These are phyloP conservation scores for Centruroides sculpturatus DNA, from an alignment of 1,140 invertebrate genomes.

Conservation along the genomic window DNA sequence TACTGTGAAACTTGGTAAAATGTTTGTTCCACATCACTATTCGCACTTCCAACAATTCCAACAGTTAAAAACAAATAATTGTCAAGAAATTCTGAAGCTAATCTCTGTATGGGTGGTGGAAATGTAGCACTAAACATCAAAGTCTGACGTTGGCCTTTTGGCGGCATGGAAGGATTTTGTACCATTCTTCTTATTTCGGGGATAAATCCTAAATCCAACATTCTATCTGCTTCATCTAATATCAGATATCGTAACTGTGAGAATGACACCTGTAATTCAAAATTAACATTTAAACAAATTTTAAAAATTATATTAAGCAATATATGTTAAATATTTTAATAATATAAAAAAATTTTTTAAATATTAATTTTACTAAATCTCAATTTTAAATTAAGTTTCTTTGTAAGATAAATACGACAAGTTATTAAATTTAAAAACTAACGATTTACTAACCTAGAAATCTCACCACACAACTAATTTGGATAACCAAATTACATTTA, in stretches of 20 bases:
- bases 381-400: no score
- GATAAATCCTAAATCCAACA: constrained; percentile 42
- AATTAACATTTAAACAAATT: neutral
- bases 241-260: constrained; percentile 28
- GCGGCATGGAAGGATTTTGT: constrained; percentile 45
- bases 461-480: no score
- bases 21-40: constrained; percentile 70
- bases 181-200: constrained; percentile 30
- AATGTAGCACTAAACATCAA: constrained; percentile 40
- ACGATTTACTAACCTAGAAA: no score
- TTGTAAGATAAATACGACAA: no score
- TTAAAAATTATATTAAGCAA: neutral
- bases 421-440: no score
- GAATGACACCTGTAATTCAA: constrained; percentile 32
- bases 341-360: no score
- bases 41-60: constrained; percentile 78
- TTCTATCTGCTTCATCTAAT: constrained; percentile 40
- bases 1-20: constrained; percentile 55
- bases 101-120: constrained; percentile 33
- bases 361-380: no score
- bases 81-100: constrained; percentile 33
- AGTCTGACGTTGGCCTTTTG: constrained; percentile 25
- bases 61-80: constrained; percentile 73
- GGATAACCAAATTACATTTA: no score
- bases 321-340: no score